Evolutionary conservation across 2,113 vertebrate species (phyloP), one percentile per base, ranked within the genome.

Genomic region (Hyla sarda): DNA sequence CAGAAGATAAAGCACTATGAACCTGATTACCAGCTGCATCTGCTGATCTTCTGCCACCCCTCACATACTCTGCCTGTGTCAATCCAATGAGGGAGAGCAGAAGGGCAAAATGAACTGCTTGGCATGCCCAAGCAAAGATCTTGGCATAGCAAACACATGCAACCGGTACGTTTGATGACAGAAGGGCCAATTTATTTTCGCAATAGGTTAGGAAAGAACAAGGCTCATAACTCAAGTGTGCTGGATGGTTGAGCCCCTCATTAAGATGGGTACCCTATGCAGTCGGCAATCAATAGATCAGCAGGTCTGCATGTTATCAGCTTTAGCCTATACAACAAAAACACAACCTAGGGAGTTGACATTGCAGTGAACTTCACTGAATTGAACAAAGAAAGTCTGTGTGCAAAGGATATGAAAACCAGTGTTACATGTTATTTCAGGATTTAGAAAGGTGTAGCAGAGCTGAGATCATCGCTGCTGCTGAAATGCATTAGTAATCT

Each of bases 21-120:
- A 87, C 77, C 77, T 87, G 78, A 87, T 87, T 87, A 87, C 85
- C 85, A 87, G 78, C 67, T 82, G 85, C 78, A 87, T 87, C 85
- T 87, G 76, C 76, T 80, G 76, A 56, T 86, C 48, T 86, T 58
- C 77, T 74, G 52, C 69, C 62, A 78, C 78, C 78, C 48, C 67
- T 74, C 37, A 69, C 75, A 74, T 87, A 7, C 67, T 82, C 78
- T 48, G 67, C 62, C 56, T 72, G 50, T 69, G 58, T 41, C 48
- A 80, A 80, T 72, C 48, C 9, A 62, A 81, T 48, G 67, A 86
- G 50, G 67, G 34, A 81, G 50, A 87, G 85, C 77, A 87, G 85
- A 87, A 82, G 77, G 77, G 58, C 78, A 60, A 87, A 82, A 50
- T 82, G 62, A 82, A 82, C 85, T 41, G 37, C 73, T 82, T 87